phyloP scores from a whole-genome alignment of 1,140 invertebrate genomes.

The Procambarus virginalis region DNA sequence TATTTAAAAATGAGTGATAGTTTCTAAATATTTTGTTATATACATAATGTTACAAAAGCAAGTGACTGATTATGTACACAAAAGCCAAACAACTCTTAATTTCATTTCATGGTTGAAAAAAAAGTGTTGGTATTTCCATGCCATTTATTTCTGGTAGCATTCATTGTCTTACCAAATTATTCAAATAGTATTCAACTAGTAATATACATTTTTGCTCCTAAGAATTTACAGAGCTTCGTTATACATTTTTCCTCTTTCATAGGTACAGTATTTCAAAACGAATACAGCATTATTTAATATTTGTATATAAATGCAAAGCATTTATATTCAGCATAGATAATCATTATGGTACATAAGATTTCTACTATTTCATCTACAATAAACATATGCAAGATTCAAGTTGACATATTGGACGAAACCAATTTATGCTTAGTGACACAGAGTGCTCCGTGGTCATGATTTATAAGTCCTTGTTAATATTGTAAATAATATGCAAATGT shows the following conservation, averaged over 20 bases:
- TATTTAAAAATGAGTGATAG: background rate
- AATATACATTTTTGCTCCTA: background rate
- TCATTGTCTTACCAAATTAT: background rate
- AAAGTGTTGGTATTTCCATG: background rate
- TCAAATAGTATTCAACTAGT: background rate
- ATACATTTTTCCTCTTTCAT: background rate
- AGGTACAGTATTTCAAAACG: background rate
- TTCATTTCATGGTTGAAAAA: too few species aligned
- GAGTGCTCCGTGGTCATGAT: too few species aligned
- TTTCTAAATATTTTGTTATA: conserved; percentile 7
- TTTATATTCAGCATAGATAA: conserved; percentile 7
- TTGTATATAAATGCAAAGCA: conserved; percentile 2
- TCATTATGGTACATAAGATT: background rate
- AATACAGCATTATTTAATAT: background rate
- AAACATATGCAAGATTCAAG: background rate
- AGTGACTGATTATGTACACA: background rate
- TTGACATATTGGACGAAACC: conserved; percentile 36
- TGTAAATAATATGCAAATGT: background rate
- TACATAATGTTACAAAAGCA: background rate
- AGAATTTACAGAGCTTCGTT: background rate
- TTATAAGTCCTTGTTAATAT: background rate
- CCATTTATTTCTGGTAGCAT: background rate
- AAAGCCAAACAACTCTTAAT: background rate
- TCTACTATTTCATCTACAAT: background rate
- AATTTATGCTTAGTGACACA: background rate